Evolutionary conservation across 2,888 invertebrate species (phyloP).

Genomic region (Drosophila incognita): DNA sequence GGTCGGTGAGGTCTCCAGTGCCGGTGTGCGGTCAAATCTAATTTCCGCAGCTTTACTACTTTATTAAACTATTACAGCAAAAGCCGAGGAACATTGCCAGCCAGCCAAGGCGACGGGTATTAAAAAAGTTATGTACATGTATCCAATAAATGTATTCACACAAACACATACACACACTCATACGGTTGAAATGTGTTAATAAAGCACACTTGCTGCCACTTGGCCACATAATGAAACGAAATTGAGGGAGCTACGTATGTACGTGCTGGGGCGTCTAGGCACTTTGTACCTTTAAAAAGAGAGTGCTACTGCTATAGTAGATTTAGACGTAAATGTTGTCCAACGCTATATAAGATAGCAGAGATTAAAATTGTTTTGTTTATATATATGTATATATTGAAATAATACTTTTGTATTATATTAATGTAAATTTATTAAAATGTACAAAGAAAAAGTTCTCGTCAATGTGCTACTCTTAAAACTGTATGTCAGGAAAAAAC

Average conservation of each 20-base stretch:
- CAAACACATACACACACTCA: constrained; percentile 8
- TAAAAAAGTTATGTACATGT: constrained; percentile 74
- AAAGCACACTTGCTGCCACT: constrained; percentile 81
- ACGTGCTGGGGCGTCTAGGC: constrained; percentile 44
- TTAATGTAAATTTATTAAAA: neutral
- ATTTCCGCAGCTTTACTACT: constrained; percentile 82
- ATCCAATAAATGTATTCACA: constrained; percentile 36
- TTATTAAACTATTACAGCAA: constrained; percentile 81
- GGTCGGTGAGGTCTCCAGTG: constrained; percentile 37
- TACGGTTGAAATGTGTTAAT: constrained; percentile 72
- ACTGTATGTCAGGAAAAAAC: neutral
- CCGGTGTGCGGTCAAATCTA: constrained; percentile 80
- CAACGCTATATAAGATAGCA: neutral
- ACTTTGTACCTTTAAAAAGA: constrained; percentile 33
- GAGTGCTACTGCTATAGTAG: constrained; percentile 25
- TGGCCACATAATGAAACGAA: constrained; percentile 80
- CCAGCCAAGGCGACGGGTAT: constrained; percentile 58
- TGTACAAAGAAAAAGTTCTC: neutral
- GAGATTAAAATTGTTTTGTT: neutral
- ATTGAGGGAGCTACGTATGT: constrained; percentile 71
- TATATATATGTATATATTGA: neutral
- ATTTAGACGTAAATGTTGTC: constrained; percentile 14
- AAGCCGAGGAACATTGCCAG: constrained; percentile 52
- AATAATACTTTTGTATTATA: neutral
- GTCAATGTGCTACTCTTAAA: neutral